A percentile compares a stretch with the other conserved stretches of the same genome.
Evolutionary conservation across 2,888 invertebrate species (phyloP).

Genomic region (Leptinotarsa peninsularis): DNA sequence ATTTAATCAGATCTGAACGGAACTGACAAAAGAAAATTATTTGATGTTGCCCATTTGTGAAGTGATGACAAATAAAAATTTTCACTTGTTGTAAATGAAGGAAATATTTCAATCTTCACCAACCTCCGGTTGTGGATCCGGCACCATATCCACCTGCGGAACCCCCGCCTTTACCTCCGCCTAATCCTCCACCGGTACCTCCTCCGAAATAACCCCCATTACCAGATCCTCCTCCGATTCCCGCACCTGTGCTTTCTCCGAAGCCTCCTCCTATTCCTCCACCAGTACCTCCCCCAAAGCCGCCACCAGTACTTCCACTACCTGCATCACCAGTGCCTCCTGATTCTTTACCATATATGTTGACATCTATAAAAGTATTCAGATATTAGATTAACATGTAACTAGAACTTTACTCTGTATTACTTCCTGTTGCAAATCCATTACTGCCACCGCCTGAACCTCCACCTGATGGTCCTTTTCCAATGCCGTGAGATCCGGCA

Average conservation of each 20-base stretch:
- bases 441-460: conserved; percentile 28
- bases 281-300: conserved; percentile 24
- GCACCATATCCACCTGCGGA: conserved; percentile 24
- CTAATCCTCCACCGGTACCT: conserved; percentile 24
- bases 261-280: conserved; percentile 32
- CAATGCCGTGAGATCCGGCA: conserved; percentile 12
- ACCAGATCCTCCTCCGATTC: conserved; percentile 2
- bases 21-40: too few species aligned
- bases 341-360: conserved; percentile 14
- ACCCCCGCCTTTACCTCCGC: conserved; percentile 33
- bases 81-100: too few species aligned
- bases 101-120: too few species aligned
- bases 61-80: too few species aligned
- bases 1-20: too few species aligned
- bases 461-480: conserved; percentile 29
- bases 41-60: too few species aligned
- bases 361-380: neutral
- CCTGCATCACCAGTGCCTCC: neutral
- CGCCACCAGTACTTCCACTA: neutral
- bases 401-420: neutral
- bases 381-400: neutral
- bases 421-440: conserved; percentile 29
- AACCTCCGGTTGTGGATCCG: conserved; percentile 17
- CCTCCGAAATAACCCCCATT: conserved; percentile 13
- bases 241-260: neutral